phyloP scores from a whole-genome alignment of 2,888 invertebrate genomes.

The Empis stercorea region DNA sequence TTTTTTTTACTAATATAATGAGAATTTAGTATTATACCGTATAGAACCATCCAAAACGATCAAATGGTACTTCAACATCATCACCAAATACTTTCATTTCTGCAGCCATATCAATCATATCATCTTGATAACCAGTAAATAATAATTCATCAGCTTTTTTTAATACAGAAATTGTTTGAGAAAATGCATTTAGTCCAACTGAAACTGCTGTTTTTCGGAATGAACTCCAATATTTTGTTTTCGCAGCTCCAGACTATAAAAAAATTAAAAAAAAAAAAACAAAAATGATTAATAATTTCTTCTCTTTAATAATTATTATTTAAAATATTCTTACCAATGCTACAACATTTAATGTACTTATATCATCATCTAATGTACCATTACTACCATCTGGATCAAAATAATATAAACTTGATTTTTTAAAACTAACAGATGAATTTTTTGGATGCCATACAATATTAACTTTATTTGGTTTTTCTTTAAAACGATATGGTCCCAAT shows the following conservation, averaged over 20 bases:
- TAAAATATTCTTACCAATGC: slow-evolving; percentile 53
- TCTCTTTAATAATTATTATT: too few relatives aligned
- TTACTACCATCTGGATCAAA: slow-evolving; percentile 53
- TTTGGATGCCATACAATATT: slow-evolving; percentile 58
- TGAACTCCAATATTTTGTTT: slow-evolving; percentile 43
- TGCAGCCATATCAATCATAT: slow-evolving; percentile 52
- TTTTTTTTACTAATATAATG: too few relatives aligned
- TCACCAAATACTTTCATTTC: slow-evolving; percentile 42
- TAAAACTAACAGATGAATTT: slow-evolving; percentile 61
- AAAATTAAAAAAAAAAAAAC: neutral
- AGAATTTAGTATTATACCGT: slow-evolving; percentile 37
- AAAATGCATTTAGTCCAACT: slow-evolving; percentile 43
- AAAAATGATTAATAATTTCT: neutral
- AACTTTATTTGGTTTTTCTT: slow-evolving; percentile 55
- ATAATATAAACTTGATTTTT: slow-evolving; percentile 51
- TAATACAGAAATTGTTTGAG: slow-evolving; percentile 44
- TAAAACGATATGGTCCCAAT: slow-evolving; percentile 51
- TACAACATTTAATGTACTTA: slow-evolving; percentile 64
- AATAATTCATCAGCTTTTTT: slow-evolving; percentile 56
- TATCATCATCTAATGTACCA: slow-evolving; percentile 53
- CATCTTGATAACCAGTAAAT: slow-evolving; percentile 70
- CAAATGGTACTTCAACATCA: slow-evolving; percentile 49
- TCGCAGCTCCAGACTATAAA: slow-evolving; percentile 37
- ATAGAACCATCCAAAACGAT: slow-evolving; percentile 81
- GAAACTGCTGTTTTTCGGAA: slow-evolving; percentile 47